phyloP scores from a whole-genome alignment of 2,113 vertebrate genomes.

The Mellivora capensis region DNA sequence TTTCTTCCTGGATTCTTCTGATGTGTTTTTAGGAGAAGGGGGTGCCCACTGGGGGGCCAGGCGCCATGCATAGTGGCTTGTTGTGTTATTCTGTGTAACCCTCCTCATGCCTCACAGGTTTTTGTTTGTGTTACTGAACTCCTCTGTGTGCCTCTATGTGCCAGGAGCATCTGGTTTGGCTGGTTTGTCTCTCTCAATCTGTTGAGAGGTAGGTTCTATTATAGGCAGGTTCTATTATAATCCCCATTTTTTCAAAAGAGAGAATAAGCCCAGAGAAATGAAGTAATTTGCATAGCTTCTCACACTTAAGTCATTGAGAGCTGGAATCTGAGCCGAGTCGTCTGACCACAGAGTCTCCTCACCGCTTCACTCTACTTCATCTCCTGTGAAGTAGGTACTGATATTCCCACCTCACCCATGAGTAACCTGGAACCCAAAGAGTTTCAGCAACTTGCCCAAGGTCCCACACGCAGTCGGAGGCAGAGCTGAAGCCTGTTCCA shows the following conservation, averaged over 20 bases:
- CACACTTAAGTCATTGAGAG: not conserved
- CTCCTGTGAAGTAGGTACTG: not conserved
- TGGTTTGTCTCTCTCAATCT: not conserved
- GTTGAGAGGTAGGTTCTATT: not conserved
- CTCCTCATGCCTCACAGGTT: not conserved
- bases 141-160: no score
- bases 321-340: not conserved
- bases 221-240: not conserved
- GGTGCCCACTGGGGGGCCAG: not conserved
- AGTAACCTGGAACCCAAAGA: not conserved
- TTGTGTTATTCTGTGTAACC: not conserved
- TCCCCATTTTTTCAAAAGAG: not conserved
- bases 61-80: rapidly evolving
- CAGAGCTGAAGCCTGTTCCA: not conserved
- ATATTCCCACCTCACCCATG: not conserved
- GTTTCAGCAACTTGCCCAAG: not conserved
- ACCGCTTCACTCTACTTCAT: not conserved
- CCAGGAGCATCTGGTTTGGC: not conserved
- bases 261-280: not conserved
- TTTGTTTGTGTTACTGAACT: not conserved
- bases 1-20: not conserved
- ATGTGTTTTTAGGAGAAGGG: not conserved
- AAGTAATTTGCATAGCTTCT: not conserved
- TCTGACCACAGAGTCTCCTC: not conserved
- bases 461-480: not conserved